Base-by-base conservation (phyloP, 2,113 vertebrate genomes). In the Vireo altiloquus region DNA sequence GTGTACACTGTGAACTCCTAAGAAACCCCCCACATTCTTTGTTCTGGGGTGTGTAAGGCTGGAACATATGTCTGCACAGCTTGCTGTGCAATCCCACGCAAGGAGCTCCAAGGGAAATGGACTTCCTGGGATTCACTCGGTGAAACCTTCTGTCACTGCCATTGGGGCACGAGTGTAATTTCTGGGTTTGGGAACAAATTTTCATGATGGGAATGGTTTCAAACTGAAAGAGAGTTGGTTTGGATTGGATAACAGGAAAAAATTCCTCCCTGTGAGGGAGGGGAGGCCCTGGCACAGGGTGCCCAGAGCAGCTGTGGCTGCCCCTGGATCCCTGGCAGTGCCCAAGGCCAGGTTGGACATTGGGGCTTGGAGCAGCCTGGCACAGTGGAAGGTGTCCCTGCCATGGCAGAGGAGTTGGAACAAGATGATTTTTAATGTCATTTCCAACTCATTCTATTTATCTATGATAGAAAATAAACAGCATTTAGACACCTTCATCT, bases 331-430 rank as follows among this genome's bases (percentile, higher is more conserved):
- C 47, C 70, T 82, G 70, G 14, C 2, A 66, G 37, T 60, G 77
- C 0, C 46, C 69, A 20, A 68, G 69, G 46, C 63, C 54, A 61
- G 47, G 17, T 0, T 82, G 69, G 53, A 47, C 27, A 54, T 0
- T 24, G 23, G 53, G n/a, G 20, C 28, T 77, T 3, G 39, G 69
- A 82, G 61, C 46, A n/a, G 4, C 60, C 44, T 40, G 78, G 61
- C 4, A 10, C 4, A 10, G n/a, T 46, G 78, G n/a, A 0, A 89
- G 61, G 11, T n/a, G 77, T 60, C 53, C 53, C 46, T 82, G 33
- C 39, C 19, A 3, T 66, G 69, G 44, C 22, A 39, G 15, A 1
- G 23, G 60, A 13, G n/a, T 7, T 89, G 53, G 16, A 4, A 13
- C 2, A 3, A 3, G 15, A 5, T 63, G 25, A 6, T 2, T 4